Conservation (phyloP, 37 sponge, comb jelly and placozoan species). For the Crambe crambe region DNA sequence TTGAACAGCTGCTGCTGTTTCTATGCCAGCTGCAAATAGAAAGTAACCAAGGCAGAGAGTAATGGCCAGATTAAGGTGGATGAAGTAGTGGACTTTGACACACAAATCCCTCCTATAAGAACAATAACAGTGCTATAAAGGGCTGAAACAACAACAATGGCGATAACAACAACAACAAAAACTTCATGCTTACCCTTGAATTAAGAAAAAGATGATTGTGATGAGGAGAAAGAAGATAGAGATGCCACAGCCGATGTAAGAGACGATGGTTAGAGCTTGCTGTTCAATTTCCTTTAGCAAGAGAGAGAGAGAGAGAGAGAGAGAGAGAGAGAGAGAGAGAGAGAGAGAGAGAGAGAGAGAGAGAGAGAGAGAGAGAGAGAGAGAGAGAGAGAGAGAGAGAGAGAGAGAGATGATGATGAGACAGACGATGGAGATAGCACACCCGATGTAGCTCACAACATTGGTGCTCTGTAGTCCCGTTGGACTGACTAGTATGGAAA, state of each 20-base stretch:
- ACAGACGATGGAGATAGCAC: conserved; percentile 52
- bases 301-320: background rate
- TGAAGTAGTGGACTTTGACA: conserved; percentile 39
- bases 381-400: too few species aligned
- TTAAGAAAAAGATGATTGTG: conserved; percentile 38
- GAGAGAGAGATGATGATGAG: conserved; percentile 30
- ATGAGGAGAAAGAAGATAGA: conserved; percentile 34
- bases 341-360: too few species aligned
- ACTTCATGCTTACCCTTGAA: conserved; percentile 17
- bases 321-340: background rate
- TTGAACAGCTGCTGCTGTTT: conserved; percentile 15
- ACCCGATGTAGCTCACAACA: conserved; percentile 52
- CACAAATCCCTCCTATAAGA: conserved; percentile 37
- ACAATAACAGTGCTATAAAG: background rate
- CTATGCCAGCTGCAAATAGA: conserved; percentile 39
- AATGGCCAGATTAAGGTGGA: conserved; percentile 66
- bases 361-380: too few species aligned
- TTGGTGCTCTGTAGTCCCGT: too few species aligned
- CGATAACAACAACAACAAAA: background rate
- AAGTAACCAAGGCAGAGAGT: conserved; percentile 32
- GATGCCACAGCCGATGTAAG: conserved; percentile 48
- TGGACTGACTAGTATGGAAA: conserved; percentile 55
- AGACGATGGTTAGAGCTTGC: conserved; percentile 15
- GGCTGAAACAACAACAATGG: background rate
- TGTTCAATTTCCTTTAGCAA: background rate